These are phyloP conservation scores for Elmis aenea DNA, from an alignment of 2,888 invertebrate species.

Conservation along the genomic window DNA sequence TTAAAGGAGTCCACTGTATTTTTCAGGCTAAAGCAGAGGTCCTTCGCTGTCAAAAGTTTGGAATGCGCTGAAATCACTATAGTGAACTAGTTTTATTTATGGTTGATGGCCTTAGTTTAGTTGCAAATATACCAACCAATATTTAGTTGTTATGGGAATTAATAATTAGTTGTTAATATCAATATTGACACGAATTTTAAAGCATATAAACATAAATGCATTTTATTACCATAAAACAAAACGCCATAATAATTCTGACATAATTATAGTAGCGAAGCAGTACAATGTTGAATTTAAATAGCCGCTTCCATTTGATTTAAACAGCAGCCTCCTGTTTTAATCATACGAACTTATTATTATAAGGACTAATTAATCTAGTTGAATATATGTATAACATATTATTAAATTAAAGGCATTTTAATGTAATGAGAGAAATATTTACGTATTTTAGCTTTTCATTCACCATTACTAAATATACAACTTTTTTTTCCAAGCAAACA, in stretches of 20 bases:
- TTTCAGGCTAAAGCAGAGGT: too few species aligned
- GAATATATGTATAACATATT: slow-evolving; percentile 15
- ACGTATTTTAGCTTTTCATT: slow-evolving; percentile 15
- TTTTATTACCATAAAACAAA: slow-evolving; percentile 9
- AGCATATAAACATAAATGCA: background rate
- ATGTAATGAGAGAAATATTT: slow-evolving; percentile 16
- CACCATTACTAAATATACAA: slow-evolving; percentile 10
- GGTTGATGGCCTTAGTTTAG: too few species aligned
- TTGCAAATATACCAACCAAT: too few species aligned
- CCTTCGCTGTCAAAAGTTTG: too few species aligned
- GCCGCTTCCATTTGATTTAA: slow-evolving; percentile 11
- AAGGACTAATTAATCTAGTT: slow-evolving; percentile 17
- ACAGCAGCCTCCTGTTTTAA: slow-evolving; percentile 11
- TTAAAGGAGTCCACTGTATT: too few species aligned
- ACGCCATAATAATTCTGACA: slow-evolving; percentile 4
- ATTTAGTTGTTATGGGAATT: too few species aligned
- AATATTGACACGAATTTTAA: background rate
- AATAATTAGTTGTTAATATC: background rate
- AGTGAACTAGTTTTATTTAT: too few species aligned
- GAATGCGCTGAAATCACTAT: too few species aligned
- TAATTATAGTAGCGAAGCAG: background rate
- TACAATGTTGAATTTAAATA: slow-evolving; percentile 3
- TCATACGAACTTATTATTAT: slow-evolving; percentile 17
- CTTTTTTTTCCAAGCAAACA: slow-evolving; percentile 12
- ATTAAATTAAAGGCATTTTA: slow-evolving; percentile 18